Evolutionary conservation across 2,888 invertebrate genomes (phyloP).

Genomic region (Nysson spinosus): DNA sequence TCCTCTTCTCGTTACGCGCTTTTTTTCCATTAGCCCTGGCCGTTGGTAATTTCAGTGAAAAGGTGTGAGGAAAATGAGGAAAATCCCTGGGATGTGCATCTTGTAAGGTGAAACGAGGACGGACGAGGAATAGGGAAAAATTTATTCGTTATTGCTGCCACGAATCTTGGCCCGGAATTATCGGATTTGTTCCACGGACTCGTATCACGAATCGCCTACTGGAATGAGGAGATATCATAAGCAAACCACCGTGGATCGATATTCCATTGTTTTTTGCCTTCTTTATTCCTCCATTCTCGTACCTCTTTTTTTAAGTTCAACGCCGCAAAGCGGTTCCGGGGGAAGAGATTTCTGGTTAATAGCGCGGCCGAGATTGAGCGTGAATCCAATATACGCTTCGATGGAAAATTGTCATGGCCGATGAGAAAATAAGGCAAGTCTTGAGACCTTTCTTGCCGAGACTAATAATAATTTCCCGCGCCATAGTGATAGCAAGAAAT

Average conservation of each 20-base stretch:
- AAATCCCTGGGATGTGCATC: not conserved
- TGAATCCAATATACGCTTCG: conserved; percentile 18
- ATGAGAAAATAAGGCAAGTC: too few relatives aligned
- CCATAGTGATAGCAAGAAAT: too few relatives aligned
- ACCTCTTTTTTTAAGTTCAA: too few relatives aligned
- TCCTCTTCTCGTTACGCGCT: not conserved
- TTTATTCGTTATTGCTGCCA: conserved; percentile 48
- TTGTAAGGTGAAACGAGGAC: not conserved
- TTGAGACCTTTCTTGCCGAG: too few relatives aligned
- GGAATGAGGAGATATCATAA: conserved; percentile 41
- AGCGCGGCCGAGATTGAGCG: conserved; percentile 29
- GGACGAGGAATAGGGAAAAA: conserved; percentile 25
- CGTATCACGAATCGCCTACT: conserved; percentile 20
- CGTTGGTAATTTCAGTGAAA: conserved; percentile 21
- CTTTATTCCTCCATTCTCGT: not conserved
- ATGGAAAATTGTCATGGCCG: too few relatives aligned
- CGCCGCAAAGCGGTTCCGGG: not conserved
- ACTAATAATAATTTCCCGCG: too few relatives aligned
- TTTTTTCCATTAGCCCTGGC: conserved; percentile 24
- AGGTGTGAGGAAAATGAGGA: not conserved
- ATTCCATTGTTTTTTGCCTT: conserved; percentile 3
- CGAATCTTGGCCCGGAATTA: conserved; percentile 49
- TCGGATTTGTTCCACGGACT: conserved; percentile 47
- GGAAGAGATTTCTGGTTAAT: conserved; percentile 20
- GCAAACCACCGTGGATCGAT: conserved; percentile 42